Conservation (phyloP, 2,797 vertebrate species). For the Denticeps clupeoides region DNA sequence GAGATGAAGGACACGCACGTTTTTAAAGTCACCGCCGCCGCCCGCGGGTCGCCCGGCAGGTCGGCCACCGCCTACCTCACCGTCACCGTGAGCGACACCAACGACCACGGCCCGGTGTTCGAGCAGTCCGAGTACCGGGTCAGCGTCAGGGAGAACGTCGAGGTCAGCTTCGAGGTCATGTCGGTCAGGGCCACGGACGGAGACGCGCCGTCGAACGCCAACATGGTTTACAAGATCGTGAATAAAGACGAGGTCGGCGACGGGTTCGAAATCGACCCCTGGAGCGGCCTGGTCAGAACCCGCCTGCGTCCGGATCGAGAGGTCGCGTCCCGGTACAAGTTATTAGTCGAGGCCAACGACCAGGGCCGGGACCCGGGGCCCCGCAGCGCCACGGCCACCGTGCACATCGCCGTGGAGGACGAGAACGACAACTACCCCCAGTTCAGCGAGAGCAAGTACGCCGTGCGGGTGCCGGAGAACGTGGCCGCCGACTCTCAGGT, state of each 20-base stretch:
- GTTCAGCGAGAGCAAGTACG: slow-evolving; percentile 73
- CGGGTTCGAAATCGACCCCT: slow-evolving; percentile 68
- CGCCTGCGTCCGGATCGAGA: slow-evolving; percentile 64
- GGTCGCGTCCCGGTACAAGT: slow-evolving; percentile 53
- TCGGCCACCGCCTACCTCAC: slow-evolving; percentile 68
- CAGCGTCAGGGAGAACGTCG: slow-evolving; percentile 72
- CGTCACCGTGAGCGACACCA: slow-evolving; percentile 74
- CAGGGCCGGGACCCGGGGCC: slow-evolving; percentile 74
- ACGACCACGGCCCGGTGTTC: slow-evolving; percentile 71
- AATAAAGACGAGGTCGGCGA: slow-evolving; percentile 44
- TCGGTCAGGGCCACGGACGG: slow-evolving; percentile 75
- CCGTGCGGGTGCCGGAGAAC: slow-evolving; percentile 69
- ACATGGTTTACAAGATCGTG: slow-evolving; percentile 74
- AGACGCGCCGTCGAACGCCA: slow-evolving; percentile 73
- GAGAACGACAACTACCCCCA: slow-evolving; percentile 82
- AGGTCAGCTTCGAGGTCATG: slow-evolving; percentile 74
- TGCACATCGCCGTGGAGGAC: slow-evolving; percentile 72
- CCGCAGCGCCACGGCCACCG: slow-evolving; percentile 64
- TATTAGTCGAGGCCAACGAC: slow-evolving; percentile 76
- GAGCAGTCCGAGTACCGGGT: slow-evolving; percentile 75
- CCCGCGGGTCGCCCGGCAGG: slow-evolving; percentile 59
- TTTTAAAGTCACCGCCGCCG: slow-evolving; percentile 68
- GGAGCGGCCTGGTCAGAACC: slow-evolving; percentile 69
- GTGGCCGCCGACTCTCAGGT: slow-evolving; percentile 61
- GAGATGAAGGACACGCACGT: slow-evolving; percentile 79